Evolutionary conservation across 1,140 invertebrate genomes (phyloP).

Genomic region (Zaprionus inermis): DNA sequence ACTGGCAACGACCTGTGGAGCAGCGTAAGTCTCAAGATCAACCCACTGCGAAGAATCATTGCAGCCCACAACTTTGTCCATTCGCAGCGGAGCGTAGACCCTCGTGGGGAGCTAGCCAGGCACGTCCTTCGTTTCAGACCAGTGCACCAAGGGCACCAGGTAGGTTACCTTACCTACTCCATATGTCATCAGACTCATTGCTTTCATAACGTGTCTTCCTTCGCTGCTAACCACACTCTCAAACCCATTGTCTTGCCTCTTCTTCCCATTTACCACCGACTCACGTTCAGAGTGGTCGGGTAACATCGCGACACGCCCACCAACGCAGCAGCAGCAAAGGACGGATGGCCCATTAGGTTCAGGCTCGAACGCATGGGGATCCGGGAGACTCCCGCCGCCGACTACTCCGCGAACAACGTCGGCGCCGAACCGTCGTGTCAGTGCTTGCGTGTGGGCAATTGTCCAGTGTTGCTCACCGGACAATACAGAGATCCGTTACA

Average conservation of each 20-base stretch:
- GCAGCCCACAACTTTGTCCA: not conserved
- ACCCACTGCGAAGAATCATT: too few relatives aligned
- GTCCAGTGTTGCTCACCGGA: constrained; percentile 87
- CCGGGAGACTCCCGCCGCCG: too few relatives aligned
- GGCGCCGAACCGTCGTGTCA: constrained; percentile 75
- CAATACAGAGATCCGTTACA: constrained; percentile 83
- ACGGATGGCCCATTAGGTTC: not conserved
- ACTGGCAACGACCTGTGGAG: too few relatives aligned
- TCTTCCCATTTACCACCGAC: not conserved
- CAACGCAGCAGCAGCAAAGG: not conserved
- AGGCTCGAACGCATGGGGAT: too few relatives aligned
- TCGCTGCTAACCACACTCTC: not conserved
- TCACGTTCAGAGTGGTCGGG: not conserved
- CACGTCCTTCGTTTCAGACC: not conserved
- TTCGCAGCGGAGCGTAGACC: not conserved
- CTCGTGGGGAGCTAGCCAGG: not conserved
- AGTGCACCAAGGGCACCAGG: not conserved
- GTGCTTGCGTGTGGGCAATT: constrained; percentile 88
- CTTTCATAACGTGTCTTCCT: not conserved
- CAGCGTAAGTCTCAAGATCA: too few relatives aligned
- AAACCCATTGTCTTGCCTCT: not conserved
- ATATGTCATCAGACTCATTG: not conserved
- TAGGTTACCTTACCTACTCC: not conserved
- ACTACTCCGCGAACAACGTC: not conserved
- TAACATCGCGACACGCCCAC: not conserved